These are phyloP conservation scores for Palythoa grandis DNA, from an alignment of 92 coral and sea anemone species.

Conservation along the genomic window DNA sequence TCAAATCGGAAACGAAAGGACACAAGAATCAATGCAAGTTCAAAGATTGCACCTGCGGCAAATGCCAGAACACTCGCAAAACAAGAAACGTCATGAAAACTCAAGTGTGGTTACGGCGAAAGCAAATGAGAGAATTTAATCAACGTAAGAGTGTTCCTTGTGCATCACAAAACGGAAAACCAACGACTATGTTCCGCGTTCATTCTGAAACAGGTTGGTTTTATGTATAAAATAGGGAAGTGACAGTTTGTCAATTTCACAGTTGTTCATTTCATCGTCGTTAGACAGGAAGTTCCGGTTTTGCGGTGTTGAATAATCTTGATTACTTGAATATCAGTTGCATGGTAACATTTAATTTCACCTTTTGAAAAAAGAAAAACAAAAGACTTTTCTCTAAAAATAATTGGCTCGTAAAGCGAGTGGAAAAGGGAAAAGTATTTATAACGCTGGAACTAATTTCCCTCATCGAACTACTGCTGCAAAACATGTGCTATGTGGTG, in stretches of 20 bases:
- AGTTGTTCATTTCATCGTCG: not conserved
- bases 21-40: slow-evolving; percentile 72
- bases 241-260: not conserved
- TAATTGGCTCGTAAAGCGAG: too few relatives aligned
- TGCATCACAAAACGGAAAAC: not conserved
- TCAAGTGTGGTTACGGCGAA: slow-evolving; percentile 81
- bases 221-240: too few relatives aligned
- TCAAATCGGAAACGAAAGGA: slow-evolving; percentile 66
- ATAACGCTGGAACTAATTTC: too few relatives aligned
- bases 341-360: too few relatives aligned
- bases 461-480: too few relatives aligned
- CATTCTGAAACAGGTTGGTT: slow-evolving; percentile 28
- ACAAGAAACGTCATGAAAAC: slow-evolving; percentile 75
- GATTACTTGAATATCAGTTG: too few relatives aligned
- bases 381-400: too few relatives aligned
- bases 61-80: slow-evolving; percentile 66
- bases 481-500: too few relatives aligned
- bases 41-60: slow-evolving; percentile 65
- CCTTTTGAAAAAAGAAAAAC: too few relatives aligned
- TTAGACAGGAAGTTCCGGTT: too few relatives aligned
- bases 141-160: not conserved
- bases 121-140: slow-evolving; percentile 72
- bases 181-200: not conserved
- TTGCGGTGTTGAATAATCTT: too few relatives aligned
- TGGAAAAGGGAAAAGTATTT: too few relatives aligned